These are phyloP conservation scores for Prosopocoilus inquinatus DNA, from an alignment of 2,888 invertebrate genomes.

Conservation along the genomic window DNA sequence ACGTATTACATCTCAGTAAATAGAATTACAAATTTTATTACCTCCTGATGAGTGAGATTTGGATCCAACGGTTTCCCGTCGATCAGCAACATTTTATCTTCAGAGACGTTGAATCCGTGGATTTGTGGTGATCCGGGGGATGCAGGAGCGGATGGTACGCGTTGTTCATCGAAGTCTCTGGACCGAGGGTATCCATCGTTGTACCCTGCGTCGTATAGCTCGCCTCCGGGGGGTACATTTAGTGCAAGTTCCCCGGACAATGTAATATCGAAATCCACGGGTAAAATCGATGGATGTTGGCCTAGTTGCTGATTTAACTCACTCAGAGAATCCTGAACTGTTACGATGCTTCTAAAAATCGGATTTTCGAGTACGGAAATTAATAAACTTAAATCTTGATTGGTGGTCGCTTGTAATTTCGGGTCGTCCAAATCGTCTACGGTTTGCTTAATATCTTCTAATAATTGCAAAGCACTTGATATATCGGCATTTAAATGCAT, in stretches of 20 bases:
- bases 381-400: constrained; percentile 78
- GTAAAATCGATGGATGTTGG: constrained; percentile 89
- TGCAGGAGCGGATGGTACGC: constrained; percentile 74
- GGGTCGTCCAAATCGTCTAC: constrained; percentile 83
- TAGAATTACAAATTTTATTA: constrained; percentile 32
- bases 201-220: constrained; percentile 58
- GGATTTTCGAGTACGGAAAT: constrained; percentile 86
- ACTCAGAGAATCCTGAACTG: constrained; percentile 85
- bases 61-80: constrained; percentile 76
- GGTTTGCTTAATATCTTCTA: constrained; percentile 84
- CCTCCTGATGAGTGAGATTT: constrained; percentile 81
- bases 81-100: constrained; percentile 81
- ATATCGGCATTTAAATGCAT: constrained; percentile 71
- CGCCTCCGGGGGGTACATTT: constrained; percentile 60
- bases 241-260: constrained; percentile 68
- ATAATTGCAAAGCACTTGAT: constrained; percentile 83
- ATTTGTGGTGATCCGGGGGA: constrained; percentile 70
- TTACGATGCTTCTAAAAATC: constrained; percentile 85
- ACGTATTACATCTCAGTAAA: constrained; percentile 2
- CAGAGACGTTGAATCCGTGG: constrained; percentile 71
- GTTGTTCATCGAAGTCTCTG: constrained; percentile 72
- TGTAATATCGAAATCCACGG: constrained; percentile 91
- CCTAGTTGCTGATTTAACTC: constrained; percentile 84
- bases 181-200: constrained; percentile 47
- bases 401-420: constrained; percentile 71